Conservation (phyloP, 2,888 invertebrate species). For the Schizaphis graminum region DNA sequence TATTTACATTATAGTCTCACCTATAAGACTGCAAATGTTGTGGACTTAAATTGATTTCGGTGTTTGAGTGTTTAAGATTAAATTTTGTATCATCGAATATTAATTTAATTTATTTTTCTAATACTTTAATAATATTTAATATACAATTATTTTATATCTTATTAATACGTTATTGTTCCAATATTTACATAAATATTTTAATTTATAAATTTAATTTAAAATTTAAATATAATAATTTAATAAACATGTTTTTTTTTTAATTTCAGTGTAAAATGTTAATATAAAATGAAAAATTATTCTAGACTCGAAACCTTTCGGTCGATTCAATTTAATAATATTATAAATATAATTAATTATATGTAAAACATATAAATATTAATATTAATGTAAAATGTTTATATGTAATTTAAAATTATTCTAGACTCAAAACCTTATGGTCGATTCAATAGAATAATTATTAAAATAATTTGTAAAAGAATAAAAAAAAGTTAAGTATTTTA, state of each 20-base stretch:
- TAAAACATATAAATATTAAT: not conserved
- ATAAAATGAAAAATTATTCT: not conserved
- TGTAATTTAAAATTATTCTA: not conserved
- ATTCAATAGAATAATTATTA: not conserved
- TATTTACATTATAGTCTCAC: slow-evolving; percentile 4
- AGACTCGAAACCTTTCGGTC: not conserved
- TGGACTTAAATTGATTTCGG: not conserved
- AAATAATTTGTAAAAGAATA: not conserved
- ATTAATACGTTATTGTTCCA: not conserved
- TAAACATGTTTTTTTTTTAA: not conserved
- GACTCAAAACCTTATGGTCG: not conserved
- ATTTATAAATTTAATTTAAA: too few species aligned
- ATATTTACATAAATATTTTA: not conserved
- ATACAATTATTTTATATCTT: not conserved
- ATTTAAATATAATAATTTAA: not conserved
- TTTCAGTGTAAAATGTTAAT: not conserved
- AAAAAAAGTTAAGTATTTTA: not conserved
- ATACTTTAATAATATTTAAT: not conserved
- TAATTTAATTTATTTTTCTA: not conserved
- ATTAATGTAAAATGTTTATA: not conserved
- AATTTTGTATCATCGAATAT: not conserved
- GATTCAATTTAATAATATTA: not conserved
- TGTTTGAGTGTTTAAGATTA: not conserved
- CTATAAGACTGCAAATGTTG: not conserved
- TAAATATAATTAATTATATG: not conserved